A percentile compares a stretch with the other conserved stretches of the same genome.
Evolutionary conservation across 2,113 vertebrate species (phyloP).

Genomic region (Brachypodius melanocephalos): DNA sequence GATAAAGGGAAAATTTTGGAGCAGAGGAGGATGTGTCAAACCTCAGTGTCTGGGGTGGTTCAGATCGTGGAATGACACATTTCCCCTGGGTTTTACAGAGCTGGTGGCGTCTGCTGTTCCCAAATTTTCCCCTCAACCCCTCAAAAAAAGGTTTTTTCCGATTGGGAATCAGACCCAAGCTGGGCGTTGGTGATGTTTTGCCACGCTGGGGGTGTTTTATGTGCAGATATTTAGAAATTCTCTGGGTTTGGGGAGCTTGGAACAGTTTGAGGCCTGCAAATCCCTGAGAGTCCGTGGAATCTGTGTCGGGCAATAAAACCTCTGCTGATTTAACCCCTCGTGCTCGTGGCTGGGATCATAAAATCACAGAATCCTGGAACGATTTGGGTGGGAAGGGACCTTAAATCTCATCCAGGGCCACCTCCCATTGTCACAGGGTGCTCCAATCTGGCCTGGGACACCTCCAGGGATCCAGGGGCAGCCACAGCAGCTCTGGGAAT

Average conservation of each 20-base stretch:
- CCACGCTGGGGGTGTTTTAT: background rate
- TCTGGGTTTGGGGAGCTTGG: background rate
- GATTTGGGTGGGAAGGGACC: background rate
- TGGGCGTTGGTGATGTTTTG: accelerated
- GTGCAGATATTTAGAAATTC: background rate
- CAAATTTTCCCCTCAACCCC: background rate
- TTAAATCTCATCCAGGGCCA: background rate
- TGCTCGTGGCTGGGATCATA: background rate
- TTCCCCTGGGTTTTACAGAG: accelerated
- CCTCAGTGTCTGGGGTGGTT: accelerated
- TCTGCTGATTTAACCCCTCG: background rate
- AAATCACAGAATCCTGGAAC: background rate
- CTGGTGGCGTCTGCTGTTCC: background rate
- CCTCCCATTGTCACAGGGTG: accelerated
- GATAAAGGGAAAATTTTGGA: no score
- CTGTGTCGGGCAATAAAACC: background rate
- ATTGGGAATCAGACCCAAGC: background rate
- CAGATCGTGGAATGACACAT: accelerated
- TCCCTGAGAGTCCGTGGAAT: background rate
- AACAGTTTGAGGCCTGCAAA: background rate
- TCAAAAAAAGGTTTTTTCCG: accelerated
- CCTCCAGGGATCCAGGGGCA: background rate
- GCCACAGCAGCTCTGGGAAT: background rate
- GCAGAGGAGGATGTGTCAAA: no score
- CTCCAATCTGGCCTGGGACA: background rate